Base-by-base conservation (phyloP, 2,797 vertebrate species). In the Mastacembelus armatus region DNA sequence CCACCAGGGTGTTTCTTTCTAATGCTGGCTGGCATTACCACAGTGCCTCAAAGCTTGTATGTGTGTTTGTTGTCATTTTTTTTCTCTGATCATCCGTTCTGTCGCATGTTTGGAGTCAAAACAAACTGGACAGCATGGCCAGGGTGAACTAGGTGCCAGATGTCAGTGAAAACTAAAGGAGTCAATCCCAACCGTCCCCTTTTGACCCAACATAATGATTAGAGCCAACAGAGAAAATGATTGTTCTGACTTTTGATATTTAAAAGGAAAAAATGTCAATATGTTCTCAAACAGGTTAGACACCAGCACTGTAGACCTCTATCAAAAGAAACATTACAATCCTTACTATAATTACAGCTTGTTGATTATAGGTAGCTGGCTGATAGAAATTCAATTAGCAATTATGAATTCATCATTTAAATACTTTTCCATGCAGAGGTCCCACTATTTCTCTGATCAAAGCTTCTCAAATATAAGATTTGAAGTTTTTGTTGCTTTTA, bases 81-180 rank as follows among this genome's bases (percentile, higher is more conserved):
- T 45, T 49, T 29, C 16, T n/a, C 45, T 52, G 59, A 60, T 81
- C 80, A 77, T 80, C 78, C 69, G 71, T 60, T 82, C 80, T 81
- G 84, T 74, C 56, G 11, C 78, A 77, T 89, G 87, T 89, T 91
- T 88, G 61, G 62, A 86, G 74, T 89, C 80, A 85, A 89, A 90
- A 90, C 87, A 90, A 86, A 86, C 38, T 19, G 51, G 74, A 80
- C 57, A 60, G 68, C 80, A 47, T 27, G 74, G 83, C 52, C 72
- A 75, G 78, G 66, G 83, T 78, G 83, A 83, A 69, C 52, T 18
- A 57, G 66, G 66, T 65, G 73, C 78, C 76, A 85, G 81, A 81
- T 84, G 85, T 83, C 73, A 69, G 44, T 56, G 67, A 81, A 68
- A 80, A 71, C 26, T 30, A 48, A 21, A 68, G 57, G 30, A 51